A percentile compares a stretch with the other conserved stretches of the same genome.
Conservation (phyloP, 2,888 invertebrate species). For the Lepidocyrtoides sp. region DNA sequence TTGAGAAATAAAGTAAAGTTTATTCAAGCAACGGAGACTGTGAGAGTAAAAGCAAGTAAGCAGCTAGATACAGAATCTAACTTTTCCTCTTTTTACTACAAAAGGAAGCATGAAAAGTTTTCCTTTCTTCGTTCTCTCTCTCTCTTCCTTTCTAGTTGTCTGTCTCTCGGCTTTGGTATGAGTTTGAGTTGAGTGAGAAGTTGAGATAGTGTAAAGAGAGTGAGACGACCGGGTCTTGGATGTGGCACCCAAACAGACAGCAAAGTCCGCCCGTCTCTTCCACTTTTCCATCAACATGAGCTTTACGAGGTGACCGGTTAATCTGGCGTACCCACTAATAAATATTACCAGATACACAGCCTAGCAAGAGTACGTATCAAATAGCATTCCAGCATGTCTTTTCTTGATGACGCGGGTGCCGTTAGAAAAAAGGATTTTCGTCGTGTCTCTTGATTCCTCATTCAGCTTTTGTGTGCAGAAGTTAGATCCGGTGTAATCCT, state of each 20-base stretch:
- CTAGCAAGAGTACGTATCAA: background rate
- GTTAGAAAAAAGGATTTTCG: constrained; percentile 5
- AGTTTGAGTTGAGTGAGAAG: constrained; percentile 42
- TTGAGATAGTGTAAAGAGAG: constrained; percentile 26
- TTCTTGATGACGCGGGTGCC: background rate
- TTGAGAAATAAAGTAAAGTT: too few relatives aligned
- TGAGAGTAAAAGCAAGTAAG: constrained; percentile 52
- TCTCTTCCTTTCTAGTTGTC: background rate
- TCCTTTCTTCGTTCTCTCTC: background rate
- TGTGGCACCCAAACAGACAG: constrained; percentile 26
- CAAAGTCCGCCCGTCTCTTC: constrained; percentile 38
- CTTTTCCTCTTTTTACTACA: constrained; percentile 35
- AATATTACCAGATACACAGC: background rate
- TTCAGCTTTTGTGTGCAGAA: constrained; percentile 19
- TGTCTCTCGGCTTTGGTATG: constrained; percentile 28
- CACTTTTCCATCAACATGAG: constrained; percentile 53
- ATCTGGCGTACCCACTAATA: constrained; percentile 46
- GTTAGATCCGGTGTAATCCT: constrained; percentile 21
- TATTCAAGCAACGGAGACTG: constrained; percentile 24
- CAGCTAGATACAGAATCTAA: too few relatives aligned
- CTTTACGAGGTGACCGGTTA: constrained; percentile 68
- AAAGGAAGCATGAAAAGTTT: constrained; percentile 45
- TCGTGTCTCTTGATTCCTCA: constrained; percentile 48
- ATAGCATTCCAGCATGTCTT: too few relatives aligned
- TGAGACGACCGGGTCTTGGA: background rate